Evolutionary conservation across 2,113 vertebrate genomes (phyloP).

Genomic region (Sylvicapra grimmia): DNA sequence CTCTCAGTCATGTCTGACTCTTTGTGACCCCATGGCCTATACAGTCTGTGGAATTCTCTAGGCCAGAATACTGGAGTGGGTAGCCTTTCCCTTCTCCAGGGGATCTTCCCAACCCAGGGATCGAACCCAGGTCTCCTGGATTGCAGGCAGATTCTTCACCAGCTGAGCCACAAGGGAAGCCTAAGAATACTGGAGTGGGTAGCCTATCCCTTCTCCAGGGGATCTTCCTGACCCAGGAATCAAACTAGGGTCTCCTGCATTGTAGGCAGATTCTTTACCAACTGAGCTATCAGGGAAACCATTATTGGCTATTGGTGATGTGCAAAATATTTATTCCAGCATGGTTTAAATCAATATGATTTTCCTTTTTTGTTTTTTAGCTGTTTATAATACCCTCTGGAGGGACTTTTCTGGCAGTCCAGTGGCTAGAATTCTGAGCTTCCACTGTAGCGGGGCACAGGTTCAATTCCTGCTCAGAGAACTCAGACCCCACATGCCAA

Average conservation of each 20-base stretch:
- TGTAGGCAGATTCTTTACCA: neutral
- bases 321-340: conserved; percentile 53
- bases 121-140: neutral
- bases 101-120: neutral
- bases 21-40: neutral
- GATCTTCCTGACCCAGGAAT: neutral
- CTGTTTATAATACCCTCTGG: conserved; percentile 8
- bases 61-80: neutral
- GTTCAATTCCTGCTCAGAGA: neutral
- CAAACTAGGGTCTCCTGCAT: rapidly evolving
- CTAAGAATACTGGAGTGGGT: neutral
- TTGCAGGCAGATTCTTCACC: neutral
- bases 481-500: neutral
- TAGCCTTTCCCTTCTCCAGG: neutral
- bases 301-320: conserved; percentile 30
- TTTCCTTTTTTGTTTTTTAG: conserved; percentile 14
- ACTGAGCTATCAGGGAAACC: neutral
- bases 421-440: neutral
- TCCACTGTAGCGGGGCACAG: neutral
- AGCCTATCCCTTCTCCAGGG: neutral
- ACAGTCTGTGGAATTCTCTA: neutral
- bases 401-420: neutral
- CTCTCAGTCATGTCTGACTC: neutral
- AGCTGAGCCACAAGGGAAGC: neutral
- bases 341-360: conserved; percentile 29